Evolutionary conservation across 2,113 vertebrate genomes (phyloP).

Genomic region (Psittacara wagleri): DNA sequence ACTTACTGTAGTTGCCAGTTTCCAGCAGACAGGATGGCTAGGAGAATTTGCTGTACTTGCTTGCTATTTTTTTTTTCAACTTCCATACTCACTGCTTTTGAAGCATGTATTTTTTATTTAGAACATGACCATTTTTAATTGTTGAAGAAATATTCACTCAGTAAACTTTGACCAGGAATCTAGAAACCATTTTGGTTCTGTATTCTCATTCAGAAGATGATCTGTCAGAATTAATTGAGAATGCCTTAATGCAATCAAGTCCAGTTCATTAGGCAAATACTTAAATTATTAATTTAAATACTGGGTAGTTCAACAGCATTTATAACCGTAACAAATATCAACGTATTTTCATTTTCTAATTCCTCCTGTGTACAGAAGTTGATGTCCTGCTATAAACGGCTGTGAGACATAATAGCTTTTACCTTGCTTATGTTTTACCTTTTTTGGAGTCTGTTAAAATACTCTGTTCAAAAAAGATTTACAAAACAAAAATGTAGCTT

Average conservation of each 20-base stretch:
- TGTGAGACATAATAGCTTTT: background rate
- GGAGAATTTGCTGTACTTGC: background rate
- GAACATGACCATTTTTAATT: background rate
- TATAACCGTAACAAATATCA: conserved; percentile 68
- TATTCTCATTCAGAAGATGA: conserved; percentile 69
- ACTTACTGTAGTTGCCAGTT: background rate
- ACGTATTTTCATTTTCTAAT: conserved; percentile 13
- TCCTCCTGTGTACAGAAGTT: background rate
- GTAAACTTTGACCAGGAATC: conserved; percentile 52
- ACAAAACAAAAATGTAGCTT: background rate
- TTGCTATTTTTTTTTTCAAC: background rate
- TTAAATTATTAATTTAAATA: conserved; percentile 84
- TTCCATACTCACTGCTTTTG: background rate
- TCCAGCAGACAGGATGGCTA: background rate
- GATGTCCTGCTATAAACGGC: background rate
- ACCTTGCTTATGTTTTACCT: background rate
- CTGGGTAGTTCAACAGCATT: conserved; percentile 77
- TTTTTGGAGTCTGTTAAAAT: background rate
- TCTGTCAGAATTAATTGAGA: conserved; percentile 82
- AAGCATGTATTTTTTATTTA: background rate
- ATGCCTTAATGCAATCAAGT: conserved; percentile 80
- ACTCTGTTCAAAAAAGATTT: background rate
- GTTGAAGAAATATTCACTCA: conserved; percentile 40
- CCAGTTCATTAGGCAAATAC: conserved; percentile 82
- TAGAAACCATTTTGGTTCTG: conserved; percentile 66